Evolutionary conservation across 2,113 vertebrate species (phyloP).

Genomic region (Ailuropoda melanoleuca): DNA sequence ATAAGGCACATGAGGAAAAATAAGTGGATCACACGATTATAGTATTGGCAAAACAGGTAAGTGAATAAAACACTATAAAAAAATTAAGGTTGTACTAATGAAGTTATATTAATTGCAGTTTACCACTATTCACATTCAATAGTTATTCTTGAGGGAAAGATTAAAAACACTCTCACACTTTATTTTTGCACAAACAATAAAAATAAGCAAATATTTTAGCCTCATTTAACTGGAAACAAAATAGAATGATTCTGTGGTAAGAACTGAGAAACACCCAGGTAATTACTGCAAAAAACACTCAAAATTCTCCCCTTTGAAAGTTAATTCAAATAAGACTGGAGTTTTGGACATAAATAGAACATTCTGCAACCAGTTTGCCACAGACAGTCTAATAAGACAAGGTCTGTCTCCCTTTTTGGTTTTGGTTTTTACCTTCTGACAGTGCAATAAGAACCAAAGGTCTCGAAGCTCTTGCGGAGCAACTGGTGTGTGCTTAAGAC

Average conservation of each 20-base stretch:
- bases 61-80: neutral
- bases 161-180: neutral
- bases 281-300: neutral
- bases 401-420: neutral
- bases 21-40: neutral
- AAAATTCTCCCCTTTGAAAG: neutral
- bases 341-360: neutral
- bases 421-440: constrained; percentile 85
- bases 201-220: neutral
- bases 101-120: neutral
- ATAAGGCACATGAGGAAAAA: neutral
- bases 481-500: constrained; percentile 91
- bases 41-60: neutral
- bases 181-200: constrained; percentile 4
- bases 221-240: constrained; percentile 34
- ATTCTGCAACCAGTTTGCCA: neutral
- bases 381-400: neutral
- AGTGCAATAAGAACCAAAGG: constrained; percentile 90
- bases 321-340: neutral
- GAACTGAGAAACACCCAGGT: neutral
- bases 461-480: constrained; percentile 89
- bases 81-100: neutral
- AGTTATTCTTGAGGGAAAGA: neutral
- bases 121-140: neutral
- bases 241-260: neutral